Percentiles rank a stretch among this genome's conserved stretches.
These are phyloP conservation scores for Callospermophilus lateralis DNA, from an alignment of 2,113 vertebrate genomes.

Conservation along the genomic window DNA sequence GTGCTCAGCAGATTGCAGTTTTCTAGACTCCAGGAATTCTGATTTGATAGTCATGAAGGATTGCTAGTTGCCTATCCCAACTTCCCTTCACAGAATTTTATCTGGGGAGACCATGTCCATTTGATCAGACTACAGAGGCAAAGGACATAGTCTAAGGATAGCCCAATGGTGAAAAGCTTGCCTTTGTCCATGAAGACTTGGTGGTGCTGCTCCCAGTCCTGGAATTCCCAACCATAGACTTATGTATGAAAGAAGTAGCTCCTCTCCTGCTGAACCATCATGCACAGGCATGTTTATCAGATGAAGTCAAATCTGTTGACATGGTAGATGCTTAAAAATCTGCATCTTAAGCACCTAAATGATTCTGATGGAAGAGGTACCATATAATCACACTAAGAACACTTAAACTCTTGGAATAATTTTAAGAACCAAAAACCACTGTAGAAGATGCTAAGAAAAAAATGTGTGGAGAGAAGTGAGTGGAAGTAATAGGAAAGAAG, in stretches of 20 bases:
- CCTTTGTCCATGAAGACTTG: not conserved
- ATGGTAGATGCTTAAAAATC: not conserved
- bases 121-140: not conserved
- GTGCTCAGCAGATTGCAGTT: not conserved
- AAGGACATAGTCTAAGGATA: not conserved
- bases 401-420: not conserved
- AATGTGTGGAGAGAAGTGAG: not conserved
- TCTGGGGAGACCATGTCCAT: not conserved
- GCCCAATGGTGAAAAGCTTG: not conserved
- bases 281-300: not conserved
- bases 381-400: not conserved
- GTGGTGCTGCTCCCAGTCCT: not conserved
- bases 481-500: not conserved
- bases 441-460: not conserved
- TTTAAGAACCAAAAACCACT: not conserved
- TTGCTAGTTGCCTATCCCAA: not conserved
- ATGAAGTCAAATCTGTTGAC: not conserved
- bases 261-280: not conserved
- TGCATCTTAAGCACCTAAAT: not conserved
- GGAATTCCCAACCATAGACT: not conserved
- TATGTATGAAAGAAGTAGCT: not conserved
- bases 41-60: not conserved
- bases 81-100: not conserved
- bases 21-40: not conserved
- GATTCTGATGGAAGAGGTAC: not conserved